Evolutionary conservation across 2,797 vertebrate genomes (phyloP), one percentile per base, ranked within the genome.

Genomic region (Rhynchonycteris naso): DNA sequence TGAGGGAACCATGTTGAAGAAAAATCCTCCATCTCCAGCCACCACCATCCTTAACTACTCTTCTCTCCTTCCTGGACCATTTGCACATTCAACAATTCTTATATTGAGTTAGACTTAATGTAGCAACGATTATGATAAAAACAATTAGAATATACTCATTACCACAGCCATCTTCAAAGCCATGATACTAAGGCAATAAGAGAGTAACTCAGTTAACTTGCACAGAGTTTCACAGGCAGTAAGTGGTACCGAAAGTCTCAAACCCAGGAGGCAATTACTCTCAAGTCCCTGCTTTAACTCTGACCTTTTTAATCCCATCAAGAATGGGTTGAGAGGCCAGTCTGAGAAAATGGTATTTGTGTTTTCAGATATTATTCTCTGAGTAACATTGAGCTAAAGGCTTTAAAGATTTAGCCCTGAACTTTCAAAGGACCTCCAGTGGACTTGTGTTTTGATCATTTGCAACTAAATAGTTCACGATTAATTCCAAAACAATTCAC

Each of bases 401-500:
- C 47, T 90, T 90, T 84, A 30, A 47, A 96, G 28, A 90, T 80
- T 93, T 69, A 92, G 12, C 52, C 13, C 12, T 75, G 68, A 66
- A 75, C 85, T 85, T 71, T 89, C 91, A 92, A 94, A 96, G n/a
- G 33, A 50, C 33, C 24, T 78, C 47, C 52, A 58, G 30, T 38
- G 63, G 8, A 52, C 33, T 69, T 58, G 68, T 52, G 13, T 93
- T 88, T 88, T 84, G 90, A 79, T 26, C 87, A 97, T 93, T 86
- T 91, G 58, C 59, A 88, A 63, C 52, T 86, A 85, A 90, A 71
- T 90, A 78, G 68, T 78, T 96, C 63, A 33, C 50, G n/a, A 82
- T 52, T 90, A 59, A 94, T 93, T 96, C 88, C 30, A 59, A 92
- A 69, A 74, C 63, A 96, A 89, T 96, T 94, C 71, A 71, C 81